Percentiles rank a stretch among this genome's conserved stretches.
Conservation (phyloP, 2,797 vertebrate genomes). For the Enteromius viviparus region DNA sequence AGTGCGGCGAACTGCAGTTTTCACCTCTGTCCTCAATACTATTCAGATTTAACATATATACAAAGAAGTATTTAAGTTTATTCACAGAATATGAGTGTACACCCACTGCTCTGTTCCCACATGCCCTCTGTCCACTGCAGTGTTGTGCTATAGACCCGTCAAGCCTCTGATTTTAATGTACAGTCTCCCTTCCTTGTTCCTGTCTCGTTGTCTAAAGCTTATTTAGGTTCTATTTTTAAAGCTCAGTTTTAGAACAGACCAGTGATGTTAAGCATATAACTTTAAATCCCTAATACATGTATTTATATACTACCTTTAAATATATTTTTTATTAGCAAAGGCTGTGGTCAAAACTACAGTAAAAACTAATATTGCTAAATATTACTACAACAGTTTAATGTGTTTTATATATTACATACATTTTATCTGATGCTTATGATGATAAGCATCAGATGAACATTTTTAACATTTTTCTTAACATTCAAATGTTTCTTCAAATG, state of each 20-base stretch:
- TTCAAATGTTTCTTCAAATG: no score
- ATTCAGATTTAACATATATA: neutral
- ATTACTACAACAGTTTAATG: neutral
- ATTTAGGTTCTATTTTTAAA: neutral
- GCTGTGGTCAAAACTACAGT: neutral
- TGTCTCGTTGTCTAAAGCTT: conserved; percentile 11
- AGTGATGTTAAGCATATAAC: neutral
- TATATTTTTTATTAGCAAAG: neutral
- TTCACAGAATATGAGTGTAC: conserved; percentile 12
- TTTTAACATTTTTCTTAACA: no score
- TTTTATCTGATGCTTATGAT: neutral
- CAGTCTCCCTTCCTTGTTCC: conserved; percentile 1
- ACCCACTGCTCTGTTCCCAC: conserved; percentile 1
- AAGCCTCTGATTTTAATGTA: conserved; percentile 25
- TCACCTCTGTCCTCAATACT: neutral
- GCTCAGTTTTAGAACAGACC: neutral
- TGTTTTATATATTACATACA: neutral
- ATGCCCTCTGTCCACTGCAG: conserved; percentile 23
- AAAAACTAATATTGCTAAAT: neutral
- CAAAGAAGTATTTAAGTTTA: neutral
- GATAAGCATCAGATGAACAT: no score
- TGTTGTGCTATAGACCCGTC: conserved; percentile 10
- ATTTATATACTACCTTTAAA: neutral
- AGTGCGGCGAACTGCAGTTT: neutral
- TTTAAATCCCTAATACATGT: neutral